Evolutionary conservation across 2,113 vertebrate genomes (phyloP).

Genomic region (Nothoprocta perdicaria): DNA sequence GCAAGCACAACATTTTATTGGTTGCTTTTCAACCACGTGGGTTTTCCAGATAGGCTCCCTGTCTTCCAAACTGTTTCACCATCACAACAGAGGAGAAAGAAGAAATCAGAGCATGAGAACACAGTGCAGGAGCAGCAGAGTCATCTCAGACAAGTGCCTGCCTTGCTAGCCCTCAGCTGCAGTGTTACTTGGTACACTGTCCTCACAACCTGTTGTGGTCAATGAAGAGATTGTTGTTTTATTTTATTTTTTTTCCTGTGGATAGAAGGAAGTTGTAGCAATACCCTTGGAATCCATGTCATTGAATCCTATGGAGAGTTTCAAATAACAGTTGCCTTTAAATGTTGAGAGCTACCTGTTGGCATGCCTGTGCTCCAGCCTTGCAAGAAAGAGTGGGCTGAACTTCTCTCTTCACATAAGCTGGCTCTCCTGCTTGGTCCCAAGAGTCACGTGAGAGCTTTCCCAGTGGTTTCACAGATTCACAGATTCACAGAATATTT

Average conservation of each 20-base stretch:
- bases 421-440: neutral
- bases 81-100: neutral
- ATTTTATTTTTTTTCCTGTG: neutral
- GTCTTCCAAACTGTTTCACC: neutral
- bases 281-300: neutral
- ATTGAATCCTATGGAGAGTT: neutral
- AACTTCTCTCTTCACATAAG: neutral
- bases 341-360: neutral
- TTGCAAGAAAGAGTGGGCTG: neutral
- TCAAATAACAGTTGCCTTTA: neutral
- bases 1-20: neutral
- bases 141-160: neutral
- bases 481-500: too few species aligned
- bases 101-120: neutral
- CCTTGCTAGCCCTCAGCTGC: neutral
- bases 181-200: neutral
- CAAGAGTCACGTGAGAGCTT: neutral
- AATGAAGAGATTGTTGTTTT: neutral
- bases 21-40: neutral
- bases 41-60: neutral
- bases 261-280: neutral
- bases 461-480: neutral
- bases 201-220: neutral
- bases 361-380: neutral
- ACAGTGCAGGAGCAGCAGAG: neutral